Evolutionary conservation across 2,797 vertebrate genomes (phyloP), one percentile per base, ranked within the genome.

Genomic region (Xenops minutus): DNA sequence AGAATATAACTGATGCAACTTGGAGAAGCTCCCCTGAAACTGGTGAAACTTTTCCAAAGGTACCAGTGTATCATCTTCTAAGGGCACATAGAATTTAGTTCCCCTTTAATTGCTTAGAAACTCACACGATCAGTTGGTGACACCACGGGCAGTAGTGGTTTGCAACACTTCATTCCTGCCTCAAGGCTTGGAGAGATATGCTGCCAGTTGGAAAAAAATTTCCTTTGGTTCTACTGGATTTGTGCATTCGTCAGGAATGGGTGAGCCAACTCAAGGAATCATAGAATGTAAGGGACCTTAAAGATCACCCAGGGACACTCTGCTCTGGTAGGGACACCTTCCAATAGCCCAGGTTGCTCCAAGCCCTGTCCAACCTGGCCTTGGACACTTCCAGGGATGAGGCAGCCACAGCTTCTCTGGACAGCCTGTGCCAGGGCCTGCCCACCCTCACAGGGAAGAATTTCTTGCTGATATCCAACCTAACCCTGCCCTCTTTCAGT

Each of bases 271-370:
- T 37, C 6, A 5, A 22, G 56, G 8, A 37, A 37, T 4, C 34
- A 32, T 8, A 39, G 68, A 30, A 27, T 37, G 23, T 20, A 49
- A 67, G 41, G 3, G 61, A 48, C 3, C 10, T 67, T 41, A 49
- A 37, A 37, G 14, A n/a, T 16, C 20, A 48, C 17, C 26, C 12
- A 14, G 21, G 26, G 44, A 32, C 10, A 5, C 7, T 17, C 61
- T 64, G 6, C 32, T 52, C 34, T 6, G 41, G 44, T 18, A 84
- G 12, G 10, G 10, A 46, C 22, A 41, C 15, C 22, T 61, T 48
- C 34, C 32, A 59, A 15, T 12, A 4, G 0, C 0, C 39, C 19
- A 43, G 52, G 10, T 9, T 32, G 8, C 15, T 59, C 39, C 12
- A 44, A 56, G 14, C 20, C 37, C n/a, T 5, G 2, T 24, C 30